Conservation (phyloP, 2,888 invertebrate genomes). For the Oligia latruncula region DNA sequence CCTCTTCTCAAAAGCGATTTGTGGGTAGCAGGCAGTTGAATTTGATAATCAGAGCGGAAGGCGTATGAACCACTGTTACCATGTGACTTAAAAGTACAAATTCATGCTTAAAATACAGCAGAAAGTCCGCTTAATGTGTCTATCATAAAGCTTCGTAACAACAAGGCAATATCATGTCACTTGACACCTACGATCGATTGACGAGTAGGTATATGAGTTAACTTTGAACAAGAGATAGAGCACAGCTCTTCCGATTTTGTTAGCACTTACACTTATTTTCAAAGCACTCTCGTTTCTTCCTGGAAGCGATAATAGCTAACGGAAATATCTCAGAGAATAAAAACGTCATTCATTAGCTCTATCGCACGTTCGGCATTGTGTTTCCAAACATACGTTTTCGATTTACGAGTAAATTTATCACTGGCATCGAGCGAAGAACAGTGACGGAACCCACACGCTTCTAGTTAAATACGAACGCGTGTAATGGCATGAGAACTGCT, state of each 20-base stretch:
- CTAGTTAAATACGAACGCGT: conserved; percentile 46
- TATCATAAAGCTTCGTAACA: conserved; percentile 29
- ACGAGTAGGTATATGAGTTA: conserved; percentile 24
- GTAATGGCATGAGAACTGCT: conserved; percentile 30
- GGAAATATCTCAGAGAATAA: conserved; percentile 40
- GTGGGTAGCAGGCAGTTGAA: background rate
- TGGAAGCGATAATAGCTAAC: conserved; percentile 31
- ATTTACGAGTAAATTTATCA: conserved; percentile 59
- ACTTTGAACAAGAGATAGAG: conserved; percentile 28
- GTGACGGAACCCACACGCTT: conserved; percentile 47
- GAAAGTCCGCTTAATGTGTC: background rate
- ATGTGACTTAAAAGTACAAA: background rate
- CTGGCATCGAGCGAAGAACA: conserved; percentile 35
- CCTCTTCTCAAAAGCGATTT: background rate
- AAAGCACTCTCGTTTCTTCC: conserved; percentile 35
- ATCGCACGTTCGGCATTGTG: conserved; percentile 31
- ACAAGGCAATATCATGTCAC: conserved; percentile 34
- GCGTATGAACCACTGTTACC: background rate
- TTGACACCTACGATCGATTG: conserved; percentile 34
- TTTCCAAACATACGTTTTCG: conserved; percentile 42
- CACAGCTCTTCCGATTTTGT: conserved; percentile 15
- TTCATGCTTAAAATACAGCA: background rate
- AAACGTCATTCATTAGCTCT: conserved; percentile 49
- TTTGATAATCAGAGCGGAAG: background rate
- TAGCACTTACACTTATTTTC: conserved; percentile 38